These are phyloP conservation scores for Orchestes rusci DNA, from an alignment of 2,888 invertebrate genomes.

Conservation along the genomic window DNA sequence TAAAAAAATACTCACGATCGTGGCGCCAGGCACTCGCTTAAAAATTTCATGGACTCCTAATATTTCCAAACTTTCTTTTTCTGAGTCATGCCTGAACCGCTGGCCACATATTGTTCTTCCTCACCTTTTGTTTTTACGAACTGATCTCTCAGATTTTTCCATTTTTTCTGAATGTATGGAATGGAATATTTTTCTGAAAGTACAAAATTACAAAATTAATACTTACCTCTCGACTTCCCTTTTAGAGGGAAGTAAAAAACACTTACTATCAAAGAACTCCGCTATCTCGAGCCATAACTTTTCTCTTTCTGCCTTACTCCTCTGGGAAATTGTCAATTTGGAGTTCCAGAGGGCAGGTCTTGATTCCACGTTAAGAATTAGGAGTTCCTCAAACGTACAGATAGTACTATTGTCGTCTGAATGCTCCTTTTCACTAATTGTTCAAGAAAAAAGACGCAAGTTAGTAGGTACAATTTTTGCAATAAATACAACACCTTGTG, in stretches of 20 bases:
- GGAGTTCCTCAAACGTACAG: constrained; percentile 2
- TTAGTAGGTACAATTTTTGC: too few species aligned
- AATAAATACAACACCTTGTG: too few species aligned
- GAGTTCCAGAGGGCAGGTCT: constrained; percentile 5
- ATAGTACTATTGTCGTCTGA: too few species aligned
- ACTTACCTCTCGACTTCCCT: not conserved
- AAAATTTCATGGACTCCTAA: constrained; percentile 16
- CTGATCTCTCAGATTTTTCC: constrained; percentile 17
- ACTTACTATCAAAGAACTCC: not conserved
- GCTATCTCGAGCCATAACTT: constrained; percentile 3
- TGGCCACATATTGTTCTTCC: constrained; percentile 8
- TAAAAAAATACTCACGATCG: not conserved
- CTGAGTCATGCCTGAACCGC: constrained; percentile 11
- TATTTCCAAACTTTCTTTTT: constrained; percentile 17
- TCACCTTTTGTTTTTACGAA: constrained; percentile 16
- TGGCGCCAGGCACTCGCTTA: constrained; percentile 11
- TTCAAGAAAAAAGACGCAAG: too few species aligned
- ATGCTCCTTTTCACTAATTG: too few species aligned
- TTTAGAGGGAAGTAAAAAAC: not conserved
- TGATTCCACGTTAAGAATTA: not conserved
- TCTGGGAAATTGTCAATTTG: not conserved
- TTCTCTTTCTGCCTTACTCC: not conserved
- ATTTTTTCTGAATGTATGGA: constrained; percentile 10
- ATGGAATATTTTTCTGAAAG: not conserved
- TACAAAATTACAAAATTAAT: not conserved